Conservation (phyloP, 2,888 invertebrate genomes). For the Eumacrocentrus americanus region DNA sequence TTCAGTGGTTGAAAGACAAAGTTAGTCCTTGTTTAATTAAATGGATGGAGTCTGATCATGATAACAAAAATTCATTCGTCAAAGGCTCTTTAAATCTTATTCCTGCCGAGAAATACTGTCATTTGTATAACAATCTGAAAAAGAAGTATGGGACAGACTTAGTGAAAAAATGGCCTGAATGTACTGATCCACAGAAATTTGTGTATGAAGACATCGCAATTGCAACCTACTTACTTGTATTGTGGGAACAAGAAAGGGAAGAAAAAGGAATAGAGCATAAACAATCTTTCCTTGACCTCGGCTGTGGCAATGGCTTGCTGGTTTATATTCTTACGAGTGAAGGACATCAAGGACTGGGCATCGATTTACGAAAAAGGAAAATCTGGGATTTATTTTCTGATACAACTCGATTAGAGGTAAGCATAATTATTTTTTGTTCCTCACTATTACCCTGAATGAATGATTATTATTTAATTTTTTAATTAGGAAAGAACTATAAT, state of each 20-base stretch:
- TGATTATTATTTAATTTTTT: constrained; percentile 43
- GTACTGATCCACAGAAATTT: constrained; percentile 92
- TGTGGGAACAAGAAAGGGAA: constrained; percentile 74
- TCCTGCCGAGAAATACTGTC: constrained; percentile 72
- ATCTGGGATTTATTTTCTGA: constrained; percentile 85
- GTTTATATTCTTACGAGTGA: constrained; percentile 85
- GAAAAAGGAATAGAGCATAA: constrained; percentile 53
- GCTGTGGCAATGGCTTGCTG: constrained; percentile 96
- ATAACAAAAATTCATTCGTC: constrained; percentile 38
- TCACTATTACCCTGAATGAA: neutral
- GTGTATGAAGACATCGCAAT: constrained; percentile 97
- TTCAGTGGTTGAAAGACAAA: constrained; percentile 65
- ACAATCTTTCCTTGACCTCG: constrained; percentile 87
- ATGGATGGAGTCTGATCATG: constrained; percentile 65
- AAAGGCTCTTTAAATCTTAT: constrained; percentile 71
- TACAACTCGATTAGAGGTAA: constrained; percentile 71
- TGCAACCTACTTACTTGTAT: constrained; percentile 80
- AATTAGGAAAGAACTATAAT: constrained; percentile 71
- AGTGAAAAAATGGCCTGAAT: constrained; percentile 87
- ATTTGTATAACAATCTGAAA: constrained; percentile 77
- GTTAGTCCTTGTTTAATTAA: constrained; percentile 69
- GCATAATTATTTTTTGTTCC: constrained; percentile 33
- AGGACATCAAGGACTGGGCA: constrained; percentile 81
- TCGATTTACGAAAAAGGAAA: constrained; percentile 83
- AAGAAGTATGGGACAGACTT: constrained; percentile 77